Evolutionary conservation across 1,140 invertebrate species (phyloP).

Genomic region (Agrilus planipennis): DNA sequence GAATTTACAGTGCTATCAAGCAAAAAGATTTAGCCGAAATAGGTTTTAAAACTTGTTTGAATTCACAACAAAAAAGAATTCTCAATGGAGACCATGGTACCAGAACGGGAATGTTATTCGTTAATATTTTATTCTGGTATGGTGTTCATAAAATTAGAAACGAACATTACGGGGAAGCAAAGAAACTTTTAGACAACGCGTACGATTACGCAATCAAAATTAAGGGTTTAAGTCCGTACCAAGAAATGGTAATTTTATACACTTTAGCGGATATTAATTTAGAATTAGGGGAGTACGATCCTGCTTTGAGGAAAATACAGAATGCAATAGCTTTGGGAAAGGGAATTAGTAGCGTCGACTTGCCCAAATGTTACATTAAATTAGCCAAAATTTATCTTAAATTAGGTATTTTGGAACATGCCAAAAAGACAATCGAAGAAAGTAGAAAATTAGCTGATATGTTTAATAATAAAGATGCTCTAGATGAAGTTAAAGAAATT

Average conservation of each 20-base stretch:
- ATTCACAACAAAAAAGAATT: slow-evolving; percentile 28
- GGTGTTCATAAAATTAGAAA: slow-evolving; percentile 28
- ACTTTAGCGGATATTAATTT: slow-evolving; percentile 28
- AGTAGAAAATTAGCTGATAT: slow-evolving; percentile 21
- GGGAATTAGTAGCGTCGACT: slow-evolving; percentile 27
- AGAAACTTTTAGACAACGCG: slow-evolving; percentile 23
- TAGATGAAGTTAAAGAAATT: slow-evolving; percentile 15
- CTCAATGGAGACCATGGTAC: slow-evolving; percentile 23
- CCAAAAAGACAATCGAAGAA: slow-evolving; percentile 21
- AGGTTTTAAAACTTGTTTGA: slow-evolving; percentile 28
- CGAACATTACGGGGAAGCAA: slow-evolving; percentile 21
- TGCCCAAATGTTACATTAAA: slow-evolving; percentile 29
- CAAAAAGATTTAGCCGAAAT: slow-evolving; percentile 27
- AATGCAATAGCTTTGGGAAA: slow-evolving; percentile 28
- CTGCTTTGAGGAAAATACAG: slow-evolving; percentile 26
- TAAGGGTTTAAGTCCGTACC: slow-evolving; percentile 26
- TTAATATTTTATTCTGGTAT: slow-evolving; percentile 31
- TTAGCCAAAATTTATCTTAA: slow-evolving; percentile 27
- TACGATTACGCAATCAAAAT: slow-evolving; percentile 29
- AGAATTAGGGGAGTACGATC: slow-evolving; percentile 23
- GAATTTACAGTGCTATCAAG: slow-evolving; percentile 26
- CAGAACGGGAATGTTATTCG: slow-evolving; percentile 29
- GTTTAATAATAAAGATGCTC: slow-evolving; percentile 21
- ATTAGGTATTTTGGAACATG: slow-evolving; percentile 20
- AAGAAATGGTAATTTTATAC: slow-evolving; percentile 31